Conservation (phyloP, 2,888 invertebrate species). For the Calliopum simillimum region DNA sequence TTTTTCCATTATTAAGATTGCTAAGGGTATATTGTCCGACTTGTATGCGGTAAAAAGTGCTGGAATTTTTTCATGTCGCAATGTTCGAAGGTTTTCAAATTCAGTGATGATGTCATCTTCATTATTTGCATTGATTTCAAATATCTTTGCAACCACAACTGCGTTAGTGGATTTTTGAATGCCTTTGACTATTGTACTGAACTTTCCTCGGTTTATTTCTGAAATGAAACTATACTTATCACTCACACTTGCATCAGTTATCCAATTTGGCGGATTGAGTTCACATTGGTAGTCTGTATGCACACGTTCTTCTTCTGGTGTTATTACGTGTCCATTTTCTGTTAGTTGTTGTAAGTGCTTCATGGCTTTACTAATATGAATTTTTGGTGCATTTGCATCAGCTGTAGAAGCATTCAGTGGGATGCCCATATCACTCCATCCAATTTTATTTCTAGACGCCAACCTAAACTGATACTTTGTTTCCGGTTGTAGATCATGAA, state of each 20-base stretch:
- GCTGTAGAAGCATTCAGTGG: slow-evolving; percentile 82
- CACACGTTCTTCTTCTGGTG: slow-evolving; percentile 74
- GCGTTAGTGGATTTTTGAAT: slow-evolving; percentile 80
- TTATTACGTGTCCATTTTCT: slow-evolving; percentile 80
- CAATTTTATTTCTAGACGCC: slow-evolving; percentile 89
- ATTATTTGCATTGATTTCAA: slow-evolving; percentile 76
- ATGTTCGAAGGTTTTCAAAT: slow-evolving; percentile 83
- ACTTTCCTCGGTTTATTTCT: slow-evolving; percentile 86
- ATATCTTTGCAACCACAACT: slow-evolving; percentile 86
- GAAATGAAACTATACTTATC: slow-evolving; percentile 88
- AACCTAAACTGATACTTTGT: slow-evolving; percentile 91
- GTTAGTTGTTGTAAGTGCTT: slow-evolving; percentile 86
- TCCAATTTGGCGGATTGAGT: slow-evolving; percentile 80
- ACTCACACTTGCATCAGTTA: slow-evolving; percentile 74
- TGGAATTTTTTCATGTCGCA: slow-evolving; percentile 90
- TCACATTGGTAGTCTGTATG: slow-evolving; percentile 82
- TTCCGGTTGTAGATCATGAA: slow-evolving; percentile 81
- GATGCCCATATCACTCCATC: slow-evolving; percentile 92
- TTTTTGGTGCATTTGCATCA: slow-evolving; percentile 75
- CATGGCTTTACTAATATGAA: slow-evolving; percentile 86
- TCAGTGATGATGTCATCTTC: slow-evolving; percentile 80
- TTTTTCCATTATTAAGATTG: slow-evolving; percentile 83
- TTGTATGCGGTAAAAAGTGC: slow-evolving; percentile 79
- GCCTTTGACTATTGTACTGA: slow-evolving; percentile 86
- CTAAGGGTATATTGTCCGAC: slow-evolving; percentile 75